These are phyloP conservation scores for Vannuccia rotundouncinata DNA, from an alignment of 2,888 invertebrate genomes.

Conservation along the genomic window DNA sequence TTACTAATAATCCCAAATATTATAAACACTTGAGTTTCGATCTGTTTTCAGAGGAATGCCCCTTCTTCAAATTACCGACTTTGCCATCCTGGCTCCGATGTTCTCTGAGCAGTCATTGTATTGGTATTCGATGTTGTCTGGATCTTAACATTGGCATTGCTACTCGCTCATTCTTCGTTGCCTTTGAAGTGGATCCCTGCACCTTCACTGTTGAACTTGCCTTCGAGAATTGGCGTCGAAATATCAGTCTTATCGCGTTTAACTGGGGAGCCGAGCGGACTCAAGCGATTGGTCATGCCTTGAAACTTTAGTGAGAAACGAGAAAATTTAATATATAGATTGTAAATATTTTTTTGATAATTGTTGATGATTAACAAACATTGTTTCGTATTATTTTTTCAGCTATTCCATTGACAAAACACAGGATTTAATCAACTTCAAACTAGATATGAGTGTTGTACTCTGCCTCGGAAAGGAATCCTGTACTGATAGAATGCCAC, in stretches of 20 bases:
- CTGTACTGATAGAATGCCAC: not conserved
- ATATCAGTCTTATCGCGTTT: constrained; percentile 41
- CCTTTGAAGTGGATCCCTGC: constrained; percentile 43
- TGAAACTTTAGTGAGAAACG: not conserved
- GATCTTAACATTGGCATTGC: constrained; percentile 41
- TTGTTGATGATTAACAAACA: too few species aligned
- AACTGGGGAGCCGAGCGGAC: constrained; percentile 41
- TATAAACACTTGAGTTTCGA: too few species aligned
- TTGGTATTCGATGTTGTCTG: constrained; percentile 28
- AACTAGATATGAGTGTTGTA: not conserved
- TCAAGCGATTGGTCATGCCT: not conserved
- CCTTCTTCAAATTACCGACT: not conserved
- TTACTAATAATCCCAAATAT: too few species aligned
- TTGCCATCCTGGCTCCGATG: constrained; percentile 39
- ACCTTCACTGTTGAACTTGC: constrained; percentile 42
- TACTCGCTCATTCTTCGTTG: constrained; percentile 41
- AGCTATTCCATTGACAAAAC: constrained; percentile 21
- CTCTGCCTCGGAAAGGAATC: not conserved
- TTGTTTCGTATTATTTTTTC: too few species aligned
- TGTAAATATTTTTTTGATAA: too few species aligned
- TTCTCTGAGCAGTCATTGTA: constrained; percentile 42
- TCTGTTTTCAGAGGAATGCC: not conserved
- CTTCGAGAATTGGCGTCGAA: constrained; percentile 43
- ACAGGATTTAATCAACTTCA: constrained; percentile 18
- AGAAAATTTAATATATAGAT: too few species aligned